These are phyloP conservation scores for Lipotes vexillifer DNA, from an alignment of 2,113 vertebrate genomes.

Conservation along the genomic window DNA sequence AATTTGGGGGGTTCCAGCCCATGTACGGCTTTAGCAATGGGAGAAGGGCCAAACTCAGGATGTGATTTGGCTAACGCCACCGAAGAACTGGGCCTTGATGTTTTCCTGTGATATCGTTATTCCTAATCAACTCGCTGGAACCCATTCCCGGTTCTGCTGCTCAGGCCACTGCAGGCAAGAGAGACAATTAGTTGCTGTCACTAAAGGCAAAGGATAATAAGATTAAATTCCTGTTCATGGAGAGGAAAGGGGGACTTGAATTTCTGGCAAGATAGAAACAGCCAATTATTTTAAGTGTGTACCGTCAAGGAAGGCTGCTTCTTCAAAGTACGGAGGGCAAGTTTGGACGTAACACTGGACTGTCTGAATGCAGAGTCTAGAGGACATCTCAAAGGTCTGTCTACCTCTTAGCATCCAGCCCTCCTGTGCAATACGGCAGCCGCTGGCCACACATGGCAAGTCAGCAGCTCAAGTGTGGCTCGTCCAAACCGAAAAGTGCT, in stretches of 20 bases:
- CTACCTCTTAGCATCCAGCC: neutral
- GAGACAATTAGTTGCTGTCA: neutral
- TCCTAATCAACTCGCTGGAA: neutral
- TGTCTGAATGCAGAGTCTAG: neutral
- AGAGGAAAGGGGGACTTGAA: neutral
- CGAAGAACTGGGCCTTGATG: neutral
- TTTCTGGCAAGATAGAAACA: neutral
- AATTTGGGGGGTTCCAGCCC: neutral
- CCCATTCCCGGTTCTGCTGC: neutral
- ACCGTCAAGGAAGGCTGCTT: neutral
- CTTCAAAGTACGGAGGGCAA: neutral
- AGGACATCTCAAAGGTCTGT: neutral
- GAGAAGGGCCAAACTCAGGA: neutral
- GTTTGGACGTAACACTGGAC: neutral
- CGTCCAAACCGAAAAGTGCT: neutral
- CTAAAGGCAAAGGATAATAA: neutral
- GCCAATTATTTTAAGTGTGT: neutral
- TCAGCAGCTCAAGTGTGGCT: neutral
- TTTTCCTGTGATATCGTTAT: neutral
- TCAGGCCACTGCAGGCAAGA: neutral
- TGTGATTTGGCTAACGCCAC: neutral
- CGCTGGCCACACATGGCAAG: fast-evolving
- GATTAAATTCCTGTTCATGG: neutral
- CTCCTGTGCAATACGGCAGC: neutral
- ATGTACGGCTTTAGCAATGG: neutral